Evolutionary conservation across 1,140 invertebrate species (phyloP), one percentile per base, ranked within the genome.

Genomic region (Propsilocerus akamusi): DNA sequence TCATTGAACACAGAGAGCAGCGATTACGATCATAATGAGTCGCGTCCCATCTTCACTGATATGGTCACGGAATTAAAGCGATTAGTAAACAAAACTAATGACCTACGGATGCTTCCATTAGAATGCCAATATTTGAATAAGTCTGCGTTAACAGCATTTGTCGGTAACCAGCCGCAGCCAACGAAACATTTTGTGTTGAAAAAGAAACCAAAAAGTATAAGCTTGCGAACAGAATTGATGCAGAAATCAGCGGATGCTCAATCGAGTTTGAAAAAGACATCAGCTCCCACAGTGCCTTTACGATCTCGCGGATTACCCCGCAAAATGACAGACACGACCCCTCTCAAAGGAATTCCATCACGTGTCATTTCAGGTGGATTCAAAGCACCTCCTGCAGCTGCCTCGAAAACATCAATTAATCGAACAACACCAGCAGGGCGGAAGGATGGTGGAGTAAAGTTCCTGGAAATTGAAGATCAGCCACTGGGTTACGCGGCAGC

Each of bases 111-210:
- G 74, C 69, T 96, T 57, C 93, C 93, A 3, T 72, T 97, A 58
- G 94, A 97, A 69, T 97, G 93, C 72, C 84, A 92, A 63, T 97
- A 94, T 72, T 74, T 97, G 37, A 97, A 96, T 69, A 92, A 93
- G 71, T 83, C 82, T 67, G 90, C 92, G 28, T 73, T 97, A 56
- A 75, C 80, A 32, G 87, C 87, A 56, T 80, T 92, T 48, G 86
- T 80, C 56, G 75, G 77, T 12, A 72, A 78, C 54, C 72, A 77
- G 58, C 76, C 76, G 34, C 61, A 69, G 23, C 74, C 80, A 41
- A 71, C 75, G 2, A 95, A 96, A 69, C 92, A 97, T 71, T 98
- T 98, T 62, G 88, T 83, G 25, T 64, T 97, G 3, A 95, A 93
- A 69, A 77, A 90, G 47, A 96, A 96, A 68, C 90, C 92, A 5